Evolutionary conservation across 2,888 invertebrate species (phyloP).

Genomic region (Polyommatus icarus): DNA sequence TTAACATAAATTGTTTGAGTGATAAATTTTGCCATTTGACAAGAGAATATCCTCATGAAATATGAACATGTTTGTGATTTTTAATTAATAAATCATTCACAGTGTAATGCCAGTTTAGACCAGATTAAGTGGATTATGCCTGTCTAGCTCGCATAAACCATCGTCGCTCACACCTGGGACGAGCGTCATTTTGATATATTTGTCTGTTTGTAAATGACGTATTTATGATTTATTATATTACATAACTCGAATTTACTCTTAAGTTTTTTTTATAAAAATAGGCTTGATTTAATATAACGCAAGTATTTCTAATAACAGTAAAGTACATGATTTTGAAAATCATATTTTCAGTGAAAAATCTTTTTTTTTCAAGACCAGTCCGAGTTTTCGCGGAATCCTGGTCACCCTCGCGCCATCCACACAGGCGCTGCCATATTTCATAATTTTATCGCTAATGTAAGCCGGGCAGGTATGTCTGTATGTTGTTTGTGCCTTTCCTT

Average conservation of each 20-base stretch:
- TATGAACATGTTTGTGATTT: not conserved
- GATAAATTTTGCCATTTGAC: not conserved
- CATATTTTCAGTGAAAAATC: not conserved
- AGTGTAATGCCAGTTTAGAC: slow-evolving; percentile 12
- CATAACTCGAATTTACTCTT: not conserved
- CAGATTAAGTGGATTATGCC: slow-evolving; percentile 19
- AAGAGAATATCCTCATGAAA: not conserved
- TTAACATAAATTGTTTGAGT: not conserved
- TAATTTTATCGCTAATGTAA: slow-evolving; percentile 73
- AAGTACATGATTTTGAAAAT: no score
- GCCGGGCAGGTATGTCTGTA: slow-evolving; percentile 55
- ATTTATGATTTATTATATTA: not conserved
- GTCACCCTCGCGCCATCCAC: slow-evolving; percentile 37
- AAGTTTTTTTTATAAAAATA: no score
- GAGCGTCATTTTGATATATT: slow-evolving; percentile 15
- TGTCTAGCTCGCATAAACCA: slow-evolving; percentile 16
- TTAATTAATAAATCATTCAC: slow-evolving; percentile 26
- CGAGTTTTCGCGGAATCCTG: slow-evolving; percentile 28
- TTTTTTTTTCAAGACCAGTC: not conserved
- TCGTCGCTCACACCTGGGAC: slow-evolving; percentile 13
- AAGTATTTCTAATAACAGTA: no score
- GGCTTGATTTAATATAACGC: no score
- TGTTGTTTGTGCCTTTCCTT: slow-evolving; percentile 48
- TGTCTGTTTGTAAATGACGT: slow-evolving; percentile 11
- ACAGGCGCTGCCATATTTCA: slow-evolving; percentile 58